Base-by-base conservation (phyloP, 2,888 invertebrate species). In the Drosophila buzzatii region DNA sequence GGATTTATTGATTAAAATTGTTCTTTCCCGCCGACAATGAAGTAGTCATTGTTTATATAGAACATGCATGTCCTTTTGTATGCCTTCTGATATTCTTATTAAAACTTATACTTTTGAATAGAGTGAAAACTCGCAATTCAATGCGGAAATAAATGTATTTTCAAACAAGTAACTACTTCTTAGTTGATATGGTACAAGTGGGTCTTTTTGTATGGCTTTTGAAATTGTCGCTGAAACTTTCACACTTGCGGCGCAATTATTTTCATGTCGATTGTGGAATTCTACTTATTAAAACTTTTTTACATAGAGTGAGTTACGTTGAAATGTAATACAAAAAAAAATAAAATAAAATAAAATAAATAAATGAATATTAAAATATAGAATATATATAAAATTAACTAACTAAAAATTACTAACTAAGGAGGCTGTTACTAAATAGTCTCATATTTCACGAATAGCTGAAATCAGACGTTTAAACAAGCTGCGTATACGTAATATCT, bases 1-100 rank as follows among this genome's bases (percentile, higher is more conserved):
- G 60, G 58, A 89, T 89, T 75, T 75, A 85, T 77, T 82, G 79
- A 85, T 85, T 82, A 82, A 49, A 67, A 72, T 72, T 75, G 71
- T 41, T 70, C 72, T 71, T 76, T 70, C 44, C 23, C 9, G 14
- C 37, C n/a, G n/a, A n/a, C n/a, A n/a, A n/a, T n/a, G n/a, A n/a
- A n/a, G n/a, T 16, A 20, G 4, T 14, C 18, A 14, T 31, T 16
- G 3, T 52, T 6, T 42, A 16, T 31, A 31, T 33, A 33, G 33
- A 9, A 10, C 33, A 33, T 3, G 10, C 9, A 9, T 10, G 3
- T 10, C 33, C 33, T 10, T 3, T 42, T 10, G 18, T 4, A 10
- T 42, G 4, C 42, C 10, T 41, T 39, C 5, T 39, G 39, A 39
- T 16, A 6, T 39, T 39, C 16, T 16, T 7, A 16, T 39, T 16